Conservation (phyloP, 2,113 vertebrate genomes). For the Hydropotes inermis region DNA sequence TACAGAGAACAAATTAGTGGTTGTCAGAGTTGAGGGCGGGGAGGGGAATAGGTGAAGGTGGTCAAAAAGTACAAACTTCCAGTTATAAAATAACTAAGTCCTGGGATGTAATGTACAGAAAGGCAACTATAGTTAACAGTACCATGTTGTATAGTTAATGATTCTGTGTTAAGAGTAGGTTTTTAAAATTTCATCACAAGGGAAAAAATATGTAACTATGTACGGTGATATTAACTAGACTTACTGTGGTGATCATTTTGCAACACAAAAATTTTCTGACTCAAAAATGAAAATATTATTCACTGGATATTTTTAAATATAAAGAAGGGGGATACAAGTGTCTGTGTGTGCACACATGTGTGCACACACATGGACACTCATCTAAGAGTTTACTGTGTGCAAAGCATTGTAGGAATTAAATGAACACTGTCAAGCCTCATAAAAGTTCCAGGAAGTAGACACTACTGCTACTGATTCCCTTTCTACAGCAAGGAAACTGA, state of each 20-base stretch:
- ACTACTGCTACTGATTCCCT: not conserved
- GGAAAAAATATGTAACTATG: not conserved
- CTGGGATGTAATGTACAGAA: not conserved
- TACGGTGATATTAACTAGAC: not conserved
- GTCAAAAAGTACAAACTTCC: not conserved
- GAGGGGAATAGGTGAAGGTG: not conserved
- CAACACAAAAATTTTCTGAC: not conserved
- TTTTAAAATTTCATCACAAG: not conserved
- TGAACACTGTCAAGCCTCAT: not conserved
- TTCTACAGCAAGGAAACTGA: not conserved
- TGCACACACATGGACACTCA: not conserved
- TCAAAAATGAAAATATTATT: not conserved
- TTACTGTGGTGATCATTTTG: not conserved
- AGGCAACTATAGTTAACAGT: not conserved
- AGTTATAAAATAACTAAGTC: not conserved
- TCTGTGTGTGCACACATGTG: not conserved
- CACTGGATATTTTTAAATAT: not conserved
- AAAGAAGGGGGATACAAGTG: not conserved
- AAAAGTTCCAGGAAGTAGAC: not conserved
- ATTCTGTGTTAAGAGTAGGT: not conserved
- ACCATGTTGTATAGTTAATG: not conserved
- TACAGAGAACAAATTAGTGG: not conserved
- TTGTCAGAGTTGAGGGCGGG: not conserved
- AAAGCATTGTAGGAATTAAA: not conserved
- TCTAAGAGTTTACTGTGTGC: not conserved